phyloP scores from a whole-genome alignment of 2,797 vertebrate species.

The Lacerta agilis region DNA sequence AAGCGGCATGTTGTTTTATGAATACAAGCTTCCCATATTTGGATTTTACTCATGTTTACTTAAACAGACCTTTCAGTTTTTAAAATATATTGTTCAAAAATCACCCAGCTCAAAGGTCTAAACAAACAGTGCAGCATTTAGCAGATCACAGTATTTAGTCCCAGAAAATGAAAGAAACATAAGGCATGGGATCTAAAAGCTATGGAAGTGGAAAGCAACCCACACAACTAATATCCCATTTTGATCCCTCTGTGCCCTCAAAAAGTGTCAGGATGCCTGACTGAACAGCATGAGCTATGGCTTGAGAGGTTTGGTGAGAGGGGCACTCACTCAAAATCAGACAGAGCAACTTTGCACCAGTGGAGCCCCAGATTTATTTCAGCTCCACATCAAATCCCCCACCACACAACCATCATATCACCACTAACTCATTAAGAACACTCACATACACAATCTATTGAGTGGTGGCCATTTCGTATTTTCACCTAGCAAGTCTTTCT shows the following conservation, averaged over 20 bases:
- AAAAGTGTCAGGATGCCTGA: neutral
- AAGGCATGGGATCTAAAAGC: neutral
- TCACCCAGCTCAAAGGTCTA: neutral
- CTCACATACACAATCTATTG: neutral
- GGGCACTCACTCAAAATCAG: neutral
- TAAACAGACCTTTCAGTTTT: neutral
- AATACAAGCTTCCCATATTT: slow-evolving; percentile 20
- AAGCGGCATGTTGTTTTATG: slow-evolving; percentile 16
- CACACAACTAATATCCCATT: neutral
- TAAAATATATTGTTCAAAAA: neutral
- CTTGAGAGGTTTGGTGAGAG: neutral
- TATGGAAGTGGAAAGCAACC: neutral
- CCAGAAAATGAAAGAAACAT: neutral
- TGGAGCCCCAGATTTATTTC: neutral
- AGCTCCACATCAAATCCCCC: neutral
- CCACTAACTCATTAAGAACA: neutral
- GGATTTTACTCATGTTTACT: neutral
- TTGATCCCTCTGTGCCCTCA: neutral
- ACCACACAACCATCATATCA: neutral
- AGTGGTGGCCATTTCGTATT: neutral
- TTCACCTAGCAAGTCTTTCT: neutral
- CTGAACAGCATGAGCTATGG: neutral
- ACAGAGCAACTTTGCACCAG: neutral
- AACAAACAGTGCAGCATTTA: neutral
- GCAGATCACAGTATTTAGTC: neutral